Percentiles rank a stretch among this genome's conserved stretches.
These are phyloP conservation scores for Sebastes trivittatus DNA, from an alignment of 2,797 vertebrate genomes.

Conservation along the genomic window DNA sequence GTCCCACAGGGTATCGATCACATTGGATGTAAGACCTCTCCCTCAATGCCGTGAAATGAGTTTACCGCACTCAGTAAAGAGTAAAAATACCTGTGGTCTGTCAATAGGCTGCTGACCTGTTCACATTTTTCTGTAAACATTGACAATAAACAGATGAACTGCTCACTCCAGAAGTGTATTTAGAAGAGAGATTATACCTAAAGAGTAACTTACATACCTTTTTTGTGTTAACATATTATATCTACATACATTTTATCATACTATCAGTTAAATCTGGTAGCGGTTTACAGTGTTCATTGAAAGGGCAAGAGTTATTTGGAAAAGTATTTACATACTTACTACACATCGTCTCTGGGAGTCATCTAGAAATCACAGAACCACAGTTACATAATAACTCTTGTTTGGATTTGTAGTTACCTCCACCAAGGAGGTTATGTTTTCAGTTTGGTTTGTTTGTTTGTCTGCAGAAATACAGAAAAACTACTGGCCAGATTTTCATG, in stretches of 20 bases:
- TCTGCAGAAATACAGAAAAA: no score
- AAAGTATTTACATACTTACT: no score
- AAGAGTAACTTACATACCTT: background rate
- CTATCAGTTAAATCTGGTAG: no score
- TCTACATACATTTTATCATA: background rate
- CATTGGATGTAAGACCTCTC: slow-evolving; percentile 22
- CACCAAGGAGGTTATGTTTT: no score
- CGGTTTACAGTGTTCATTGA: no score
- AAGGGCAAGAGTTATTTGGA: no score
- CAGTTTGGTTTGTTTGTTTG: no score
- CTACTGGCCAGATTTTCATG: no score
- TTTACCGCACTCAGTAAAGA: background rate
- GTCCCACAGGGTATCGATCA: slow-evolving; percentile 39
- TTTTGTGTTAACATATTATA: no score
- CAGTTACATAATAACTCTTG: background rate
- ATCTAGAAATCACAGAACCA: background rate
- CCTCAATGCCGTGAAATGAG: slow-evolving; percentile 16
- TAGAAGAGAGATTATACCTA: background rate
- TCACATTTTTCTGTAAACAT: background rate
- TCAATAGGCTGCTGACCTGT: background rate
- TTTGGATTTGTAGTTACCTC: no score
- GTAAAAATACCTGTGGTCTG: slow-evolving; percentile 1
- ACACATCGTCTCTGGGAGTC: background rate
- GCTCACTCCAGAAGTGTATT: background rate
- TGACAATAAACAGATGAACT: background rate